Percentiles rank a stretch among this genome's conserved stretches.
These are phyloP conservation scores for Suncus etruscus DNA, from an alignment of 2,113 vertebrate genomes.

Conservation along the genomic window DNA sequence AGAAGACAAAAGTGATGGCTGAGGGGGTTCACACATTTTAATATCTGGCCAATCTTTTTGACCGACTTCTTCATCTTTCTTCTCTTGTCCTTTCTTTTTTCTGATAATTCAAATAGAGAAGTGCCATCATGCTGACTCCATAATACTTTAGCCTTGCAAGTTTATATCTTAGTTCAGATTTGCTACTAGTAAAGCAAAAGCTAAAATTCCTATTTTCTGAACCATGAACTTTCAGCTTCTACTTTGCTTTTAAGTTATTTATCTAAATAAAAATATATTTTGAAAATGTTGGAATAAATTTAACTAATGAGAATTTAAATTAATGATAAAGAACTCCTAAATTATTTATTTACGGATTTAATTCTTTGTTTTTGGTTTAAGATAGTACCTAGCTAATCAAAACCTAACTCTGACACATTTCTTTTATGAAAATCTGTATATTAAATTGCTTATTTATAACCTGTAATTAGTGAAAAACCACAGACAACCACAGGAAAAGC, in stretches of 20 bases:
- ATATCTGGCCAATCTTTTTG: background rate
- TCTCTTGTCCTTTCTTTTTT: conserved; percentile 26
- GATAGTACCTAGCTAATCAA: background rate
- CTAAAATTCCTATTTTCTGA: background rate
- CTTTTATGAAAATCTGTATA: conserved; percentile 14
- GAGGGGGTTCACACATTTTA: background rate
- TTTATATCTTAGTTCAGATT: background rate
- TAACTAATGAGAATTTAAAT: conserved; percentile 6
- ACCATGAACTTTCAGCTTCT: background rate
- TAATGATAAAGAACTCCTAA: background rate
- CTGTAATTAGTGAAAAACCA: background rate
- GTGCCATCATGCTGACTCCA: background rate
- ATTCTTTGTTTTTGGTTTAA: background rate
- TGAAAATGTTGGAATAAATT: conserved; percentile 12
- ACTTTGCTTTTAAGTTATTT: conserved; percentile 33
- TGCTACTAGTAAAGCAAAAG: background rate
- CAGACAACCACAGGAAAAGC: background rate
- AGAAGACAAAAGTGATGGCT: background rate
- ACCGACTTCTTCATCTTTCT: background rate
- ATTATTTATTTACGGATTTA: background rate
- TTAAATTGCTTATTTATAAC: background rate
- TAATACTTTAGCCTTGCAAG: background rate
- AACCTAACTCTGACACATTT: background rate
- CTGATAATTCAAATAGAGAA: conserved; percentile 44
- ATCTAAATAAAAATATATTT: conserved; percentile 17